Conservation (phyloP, 2,888 invertebrate genomes). For the Hyalella azteca region DNA sequence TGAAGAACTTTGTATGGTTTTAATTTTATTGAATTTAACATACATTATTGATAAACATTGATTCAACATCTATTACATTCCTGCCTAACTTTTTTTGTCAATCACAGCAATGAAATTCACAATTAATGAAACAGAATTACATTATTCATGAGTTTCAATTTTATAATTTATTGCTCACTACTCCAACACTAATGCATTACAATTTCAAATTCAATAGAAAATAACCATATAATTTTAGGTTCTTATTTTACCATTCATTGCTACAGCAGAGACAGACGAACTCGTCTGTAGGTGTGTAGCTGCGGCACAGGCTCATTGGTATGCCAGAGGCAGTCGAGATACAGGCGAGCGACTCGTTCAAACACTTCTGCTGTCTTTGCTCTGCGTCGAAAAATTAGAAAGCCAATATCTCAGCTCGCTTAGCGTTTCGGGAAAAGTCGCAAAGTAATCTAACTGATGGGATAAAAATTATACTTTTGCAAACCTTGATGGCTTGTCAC, state of each 20-base stretch:
- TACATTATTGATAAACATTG: too few species aligned
- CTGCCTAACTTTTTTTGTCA: too few species aligned
- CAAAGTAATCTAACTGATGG: slow-evolving; percentile 30
- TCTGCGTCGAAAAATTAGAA: slow-evolving; percentile 20
- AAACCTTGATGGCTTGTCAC: slow-evolving; percentile 7
- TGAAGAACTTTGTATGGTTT: too few species aligned
- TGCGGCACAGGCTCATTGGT: slow-evolving; percentile 2
- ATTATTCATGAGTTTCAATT: background rate
- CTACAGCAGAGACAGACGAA: background rate
- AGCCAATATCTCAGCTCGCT: slow-evolving; percentile 27
- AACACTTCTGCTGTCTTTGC: slow-evolving; percentile 21
- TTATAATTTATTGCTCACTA: background rate
- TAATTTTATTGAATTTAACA: too few species aligned
- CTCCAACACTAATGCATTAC: background rate
- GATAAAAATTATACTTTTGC: background rate
- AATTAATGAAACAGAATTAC: background rate
- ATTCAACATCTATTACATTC: too few species aligned
- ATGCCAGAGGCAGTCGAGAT: slow-evolving; percentile 21
- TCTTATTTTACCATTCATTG: background rate
- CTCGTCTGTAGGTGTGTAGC: background rate
- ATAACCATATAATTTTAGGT: too few species aligned
- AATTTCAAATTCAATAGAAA: background rate
- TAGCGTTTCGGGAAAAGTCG: slow-evolving; percentile 5
- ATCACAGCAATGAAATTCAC: too few species aligned
- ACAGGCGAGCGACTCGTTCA: slow-evolving; percentile 16